Conservation (phyloP, 1,140 invertebrate genomes). For the Tetranychus cinnabarinus region DNA sequence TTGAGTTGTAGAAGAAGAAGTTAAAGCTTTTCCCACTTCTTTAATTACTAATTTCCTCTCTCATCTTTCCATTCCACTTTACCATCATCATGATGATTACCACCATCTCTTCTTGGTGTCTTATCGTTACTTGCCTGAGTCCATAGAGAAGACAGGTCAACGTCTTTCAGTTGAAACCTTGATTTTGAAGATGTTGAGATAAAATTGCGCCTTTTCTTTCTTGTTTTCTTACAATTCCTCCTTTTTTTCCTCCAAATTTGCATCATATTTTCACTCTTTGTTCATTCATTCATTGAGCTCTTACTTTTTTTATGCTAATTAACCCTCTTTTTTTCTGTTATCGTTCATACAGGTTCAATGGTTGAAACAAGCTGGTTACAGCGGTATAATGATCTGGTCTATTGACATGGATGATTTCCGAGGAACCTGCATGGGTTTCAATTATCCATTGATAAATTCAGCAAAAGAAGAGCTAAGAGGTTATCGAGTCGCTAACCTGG, state of each 20-base stretch:
- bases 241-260: too few relatives aligned
- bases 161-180: not conserved
- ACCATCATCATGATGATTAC: too few relatives aligned
- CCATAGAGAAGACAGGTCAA: not conserved
- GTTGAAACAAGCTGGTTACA: slow-evolving; percentile 75
- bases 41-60: too few relatives aligned
- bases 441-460: slow-evolving; percentile 65
- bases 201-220: too few relatives aligned
- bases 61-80: too few relatives aligned
- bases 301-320: too few relatives aligned
- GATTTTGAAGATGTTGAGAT: not conserved
- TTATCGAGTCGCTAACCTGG: slow-evolving; percentile 57
- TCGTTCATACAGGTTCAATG: slow-evolving; percentile 50
- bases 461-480: slow-evolving; percentile 59
- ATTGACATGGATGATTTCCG: slow-evolving; percentile 85
- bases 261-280: too few relatives aligned
- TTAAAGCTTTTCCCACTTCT: too few relatives aligned
- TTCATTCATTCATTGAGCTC: too few relatives aligned
- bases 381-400: slow-evolving; percentile 93
- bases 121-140: not conserved
- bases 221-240: too few relatives aligned
- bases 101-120: not conserved
- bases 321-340: not conserved
- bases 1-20: too few relatives aligned
- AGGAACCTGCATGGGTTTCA: slow-evolving; percentile 63